Evolutionary conservation across 2,113 vertebrate species (phyloP), one percentile per base, ranked within the genome.

Genomic region (Leptodactylus fuscus): DNA sequence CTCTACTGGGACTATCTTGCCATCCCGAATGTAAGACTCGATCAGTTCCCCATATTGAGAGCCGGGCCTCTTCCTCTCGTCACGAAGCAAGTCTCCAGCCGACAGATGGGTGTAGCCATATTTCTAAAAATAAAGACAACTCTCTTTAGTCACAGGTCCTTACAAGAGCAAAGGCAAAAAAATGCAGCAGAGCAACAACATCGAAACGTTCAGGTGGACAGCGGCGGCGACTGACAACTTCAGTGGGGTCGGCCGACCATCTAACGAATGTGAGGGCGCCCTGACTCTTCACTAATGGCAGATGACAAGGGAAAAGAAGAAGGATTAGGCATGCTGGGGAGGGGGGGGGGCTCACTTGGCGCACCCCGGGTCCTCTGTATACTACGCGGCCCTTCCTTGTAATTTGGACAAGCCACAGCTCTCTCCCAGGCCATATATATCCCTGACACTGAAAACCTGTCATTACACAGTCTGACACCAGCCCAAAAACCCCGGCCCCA

Each of bases 31-130:
- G 90, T 94, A 95, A 89, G 76, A 95, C 89, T 95, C 96, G 83
- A 99, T 99, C 85, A 99, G 96, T 88, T 96, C 95, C 75, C 98
- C 97, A 46, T 89, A 95, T 87, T 98, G 93, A 0, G 98, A 99
- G 41, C 92, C 95, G 32, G 94, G 93, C 81, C 97, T 94, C 32
- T 94, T 95, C 53, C 96, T 94, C 90, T 99, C 98, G 13, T 95
- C 96, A 76, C 97, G 95, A 87, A 99, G 95, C 55, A 99, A 93
- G 90, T 99, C 98, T 38, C 98, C 97, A 18, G 97, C 98, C 73
- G 98, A 99, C 88, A 99, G 92, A 89, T 99, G 98, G 0, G 96
- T 98, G 87, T 97, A 99, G 87, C 92, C 94, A 0, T 96, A 99
- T 67, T 94, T 96, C 98, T 99, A 91, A 81, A 90, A 89, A 87